Base-by-base conservation (phyloP, 2,888 invertebrate genomes). In the Tipula vernalis region DNA sequence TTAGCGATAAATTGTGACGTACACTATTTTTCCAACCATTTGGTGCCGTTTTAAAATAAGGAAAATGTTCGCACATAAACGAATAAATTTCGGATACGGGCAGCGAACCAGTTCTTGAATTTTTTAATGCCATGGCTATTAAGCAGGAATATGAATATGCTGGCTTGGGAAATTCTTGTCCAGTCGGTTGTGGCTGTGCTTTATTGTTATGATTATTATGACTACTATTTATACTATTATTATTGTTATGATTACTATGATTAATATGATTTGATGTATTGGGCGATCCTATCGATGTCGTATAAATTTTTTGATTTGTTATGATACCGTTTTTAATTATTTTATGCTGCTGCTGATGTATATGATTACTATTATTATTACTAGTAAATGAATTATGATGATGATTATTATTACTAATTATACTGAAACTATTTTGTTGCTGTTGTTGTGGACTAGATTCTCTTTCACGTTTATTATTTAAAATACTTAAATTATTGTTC, bases 1-100 rank as follows among this genome's bases (percentile, higher is more conserved):
- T 99, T 89, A 99, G 92, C 88, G 98, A 98, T 89, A 99, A 93
- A 92, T 99, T 99, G 91, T 99, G 99, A 89, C 99, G 94, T 0
- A 99, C 99, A 3, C 99, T 99, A 91, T 99, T 99, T 92, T 99
- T 99, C 99, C 99, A 99, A 15, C 99, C 99, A 90, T 96, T 97
- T 36, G 98, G 99, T 10, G 99, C 99, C 0, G 98, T 98, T 92
- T 98, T 98, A 91, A 99, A 99, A 91, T 98, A 99, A 0, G 99
- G 99, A 91, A 99, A 99, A 91, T 99, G 98, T 92, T 98, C 97
- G 91, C 98, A 99, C 96, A 99, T 98, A 90, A 99, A 99, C 91
- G 97, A 98, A 92, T 99, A 99, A 89, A 99, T 99, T 93, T 99
- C 99, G 12, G 98, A 98, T 47, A 99, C 99, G 3, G 99, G 99